Conservation (phyloP, 2,888 invertebrate genomes). For the Opisthograptis luteolata region DNA sequence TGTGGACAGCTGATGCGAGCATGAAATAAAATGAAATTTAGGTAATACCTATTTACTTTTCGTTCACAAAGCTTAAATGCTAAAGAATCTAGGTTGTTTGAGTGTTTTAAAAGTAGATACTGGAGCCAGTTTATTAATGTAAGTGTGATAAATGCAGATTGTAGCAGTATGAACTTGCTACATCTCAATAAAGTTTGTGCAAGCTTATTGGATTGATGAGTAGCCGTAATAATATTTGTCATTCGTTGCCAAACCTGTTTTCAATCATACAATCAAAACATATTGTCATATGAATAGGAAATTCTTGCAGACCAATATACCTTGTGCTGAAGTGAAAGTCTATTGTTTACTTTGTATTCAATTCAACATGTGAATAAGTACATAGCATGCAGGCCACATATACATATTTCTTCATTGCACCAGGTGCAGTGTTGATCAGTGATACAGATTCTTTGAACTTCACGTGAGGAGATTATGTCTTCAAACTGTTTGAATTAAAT, state of each 20-base stretch:
- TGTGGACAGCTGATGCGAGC: constrained; percentile 62
- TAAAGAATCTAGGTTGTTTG: neutral
- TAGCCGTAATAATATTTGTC: constrained; percentile 29
- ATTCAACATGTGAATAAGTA: constrained; percentile 21
- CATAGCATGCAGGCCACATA: constrained; percentile 11
- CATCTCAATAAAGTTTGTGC: constrained; percentile 22
- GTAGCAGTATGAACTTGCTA: constrained; percentile 49
- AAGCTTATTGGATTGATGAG: constrained; percentile 30
- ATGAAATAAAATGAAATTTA: constrained; percentile 83
- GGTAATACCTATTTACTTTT: constrained; percentile 60
- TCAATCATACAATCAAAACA: constrained; percentile 10
- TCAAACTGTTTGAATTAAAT: neutral
- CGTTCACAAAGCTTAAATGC: neutral
- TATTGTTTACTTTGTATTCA: constrained; percentile 40
- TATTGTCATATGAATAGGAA: constrained; percentile 5
- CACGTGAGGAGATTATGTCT: neutral
- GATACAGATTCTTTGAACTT: constrained; percentile 14
- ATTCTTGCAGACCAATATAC: neutral
- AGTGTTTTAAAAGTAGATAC: constrained; percentile 2
- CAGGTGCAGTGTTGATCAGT: constrained; percentile 13
- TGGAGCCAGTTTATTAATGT: constrained; percentile 20
- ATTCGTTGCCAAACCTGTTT: constrained; percentile 25
- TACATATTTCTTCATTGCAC: constrained; percentile 9
- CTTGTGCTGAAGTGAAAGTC: constrained; percentile 46
- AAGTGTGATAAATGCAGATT: constrained; percentile 31